Evolutionary conservation across 2,888 invertebrate genomes (phyloP), one percentile per base, ranked within the genome.

Genomic region (Ichneumoninae sp.): DNA sequence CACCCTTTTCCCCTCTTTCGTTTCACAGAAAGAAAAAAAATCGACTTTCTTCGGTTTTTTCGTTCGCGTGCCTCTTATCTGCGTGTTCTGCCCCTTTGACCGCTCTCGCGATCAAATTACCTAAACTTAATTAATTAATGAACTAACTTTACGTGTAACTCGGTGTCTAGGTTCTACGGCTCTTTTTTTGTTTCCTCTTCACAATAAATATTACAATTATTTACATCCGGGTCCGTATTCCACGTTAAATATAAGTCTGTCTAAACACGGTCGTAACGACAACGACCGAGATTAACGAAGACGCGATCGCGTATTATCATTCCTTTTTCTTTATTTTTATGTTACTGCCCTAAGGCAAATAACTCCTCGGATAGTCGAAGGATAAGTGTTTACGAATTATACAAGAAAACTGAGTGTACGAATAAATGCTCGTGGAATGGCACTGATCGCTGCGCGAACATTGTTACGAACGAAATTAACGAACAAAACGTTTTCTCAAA

Each of bases 131-230:
- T 78, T 69, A 79, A 75, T 78, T 68, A 80, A 77, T 71, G 33
- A 71, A 83, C 75, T 86, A 85, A 83, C 71, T 47, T 83, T 83
- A 82, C 81, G 71, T 76, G 74, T 81, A 82, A 83, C 79, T 83
- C 54, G 78, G 74, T 85, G 81, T 84, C 84, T 81, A 86, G 71
- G 71, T 83, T 86, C 86, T 83, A 86, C 74, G 75, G 68, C 63
- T 76, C 74, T 50, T 33, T 19, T 88, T 86, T 78, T 83, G 66
- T 83, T 88, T 82, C 83, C 84, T 88, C 89, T 89, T 91, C 88
- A 83, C 86, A 92, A 93, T 93, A 93, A 93, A 93, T 93, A 93
- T 93, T 93, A 93, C 93, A 93, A 92, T 87, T 93, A 93, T 93
- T 89, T 93, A 93, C 93, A 93, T 86, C 87, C 85, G 88, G 85